Percentiles rank a stretch among this genome's conserved stretches.
These are phyloP conservation scores for Aporophyla nigra DNA, from an alignment of 2,888 invertebrate genomes.

Conservation along the genomic window DNA sequence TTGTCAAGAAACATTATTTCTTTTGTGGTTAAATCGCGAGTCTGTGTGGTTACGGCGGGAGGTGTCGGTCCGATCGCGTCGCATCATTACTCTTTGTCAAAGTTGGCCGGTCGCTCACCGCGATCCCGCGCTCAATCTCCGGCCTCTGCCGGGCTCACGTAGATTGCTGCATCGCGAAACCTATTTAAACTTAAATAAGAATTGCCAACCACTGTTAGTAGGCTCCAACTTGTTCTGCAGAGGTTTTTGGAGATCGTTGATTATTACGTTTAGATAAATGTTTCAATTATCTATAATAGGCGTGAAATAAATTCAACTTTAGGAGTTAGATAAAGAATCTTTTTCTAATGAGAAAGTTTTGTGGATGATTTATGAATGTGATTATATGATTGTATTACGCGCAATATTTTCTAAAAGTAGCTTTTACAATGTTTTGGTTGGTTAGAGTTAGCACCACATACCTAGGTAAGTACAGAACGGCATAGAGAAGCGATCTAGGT, in stretches of 20 bases:
- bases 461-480: background rate
- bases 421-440: background rate
- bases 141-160: constrained; percentile 70
- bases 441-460: background rate
- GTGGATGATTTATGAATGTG: constrained; percentile 29
- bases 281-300: constrained; percentile 28
- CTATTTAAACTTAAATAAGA: constrained; percentile 83
- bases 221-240: constrained; percentile 36
- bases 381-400: constrained; percentile 10
- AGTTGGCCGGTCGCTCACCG: constrained; percentile 75
- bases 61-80: constrained; percentile 69
- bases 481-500: background rate
- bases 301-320: constrained; percentile 19
- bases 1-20: constrained; percentile 42
- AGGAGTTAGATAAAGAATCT: constrained; percentile 29
- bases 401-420: background rate
- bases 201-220: constrained; percentile 63
- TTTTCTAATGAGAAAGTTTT: constrained; percentile 30
- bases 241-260: constrained; percentile 21
- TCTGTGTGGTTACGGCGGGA: constrained; percentile 51
- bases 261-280: constrained; percentile 40
- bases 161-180: constrained; percentile 75
- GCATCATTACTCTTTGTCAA: constrained; percentile 83
- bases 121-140: constrained; percentile 78
- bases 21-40: constrained; percentile 38